phyloP scores from a whole-genome alignment of 2,888 invertebrate genomes.

The Agonopterix subpropinquella region DNA sequence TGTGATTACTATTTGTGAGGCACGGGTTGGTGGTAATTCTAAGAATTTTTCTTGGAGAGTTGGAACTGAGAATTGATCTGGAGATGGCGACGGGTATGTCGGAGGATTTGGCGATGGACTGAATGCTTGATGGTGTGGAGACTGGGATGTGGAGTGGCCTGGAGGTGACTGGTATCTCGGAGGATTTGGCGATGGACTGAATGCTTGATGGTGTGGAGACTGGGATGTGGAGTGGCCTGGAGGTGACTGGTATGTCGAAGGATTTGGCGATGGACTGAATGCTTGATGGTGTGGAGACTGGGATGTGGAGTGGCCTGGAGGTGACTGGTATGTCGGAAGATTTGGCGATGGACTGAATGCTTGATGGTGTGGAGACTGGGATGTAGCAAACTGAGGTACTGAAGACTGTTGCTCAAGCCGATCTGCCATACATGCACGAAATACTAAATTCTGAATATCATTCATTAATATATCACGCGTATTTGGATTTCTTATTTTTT shows the following conservation, averaged over 20 bases:
- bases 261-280: too few species aligned
- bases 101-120: background rate
- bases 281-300: too few species aligned
- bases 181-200: too few species aligned
- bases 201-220: too few species aligned
- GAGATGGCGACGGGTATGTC: background rate
- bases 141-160: too few species aligned
- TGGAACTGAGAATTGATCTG: background rate
- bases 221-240: too few species aligned
- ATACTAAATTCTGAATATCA: background rate
- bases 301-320: too few species aligned
- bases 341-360: too few species aligned
- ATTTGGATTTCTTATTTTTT: background rate
- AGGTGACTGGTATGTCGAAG: too few species aligned
- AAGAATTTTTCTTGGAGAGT: background rate
- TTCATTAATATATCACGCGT: background rate
- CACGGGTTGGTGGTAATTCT: background rate
- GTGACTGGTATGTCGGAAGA: too few species aligned
- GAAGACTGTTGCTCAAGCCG: background rate
- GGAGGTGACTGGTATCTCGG: too few species aligned
- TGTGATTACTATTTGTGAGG: background rate
- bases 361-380: background rate
- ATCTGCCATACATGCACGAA: background rate
- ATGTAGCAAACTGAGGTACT: background rate
- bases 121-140: too few species aligned